phyloP scores from a whole-genome alignment of 2,888 invertebrate genomes.

The Callyntrura sp. region DNA sequence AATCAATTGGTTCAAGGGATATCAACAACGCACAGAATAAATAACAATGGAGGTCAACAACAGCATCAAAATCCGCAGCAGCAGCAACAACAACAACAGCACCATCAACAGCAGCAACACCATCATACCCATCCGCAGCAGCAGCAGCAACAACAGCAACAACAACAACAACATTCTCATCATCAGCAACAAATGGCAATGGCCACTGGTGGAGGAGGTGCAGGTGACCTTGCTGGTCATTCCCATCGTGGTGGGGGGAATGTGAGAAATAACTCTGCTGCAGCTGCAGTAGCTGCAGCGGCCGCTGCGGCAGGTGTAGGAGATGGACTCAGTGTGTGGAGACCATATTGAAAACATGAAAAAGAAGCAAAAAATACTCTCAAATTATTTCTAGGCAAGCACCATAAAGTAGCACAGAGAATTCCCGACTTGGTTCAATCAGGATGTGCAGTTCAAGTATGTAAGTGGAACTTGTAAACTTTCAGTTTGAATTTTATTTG shows the following conservation, averaged over 20 bases:
- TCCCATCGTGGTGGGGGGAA: slow-evolving; percentile 58
- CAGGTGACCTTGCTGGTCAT: slow-evolving; percentile 69
- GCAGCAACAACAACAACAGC: slow-evolving; percentile 84
- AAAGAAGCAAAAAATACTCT: not conserved
- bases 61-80: slow-evolving; percentile 84
- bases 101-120: slow-evolving; percentile 84
- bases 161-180: slow-evolving; percentile 69
- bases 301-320: slow-evolving; percentile 62
- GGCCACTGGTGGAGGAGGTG: slow-evolving; percentile 57
- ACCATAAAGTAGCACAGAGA: too few relatives aligned
- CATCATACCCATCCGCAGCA: slow-evolving; percentile 80
- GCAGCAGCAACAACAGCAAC: slow-evolving; percentile 62
- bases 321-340: slow-evolving; percentile 83
- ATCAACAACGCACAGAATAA: slow-evolving; percentile 82
- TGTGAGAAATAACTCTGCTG: slow-evolving; percentile 59
- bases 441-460: not conserved
- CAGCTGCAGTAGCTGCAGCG: slow-evolving; percentile 52
- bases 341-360: slow-evolving; percentile 79
- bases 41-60: slow-evolving; percentile 84
- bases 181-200: slow-evolving; percentile 70
- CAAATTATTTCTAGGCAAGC: not conserved
- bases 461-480: not conserved
- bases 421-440: too few relatives aligned
- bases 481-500: not conserved
- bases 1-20: slow-evolving; percentile 61